Conservation (phyloP, 2,797 vertebrate species). For the Holocentrus rufus region DNA sequence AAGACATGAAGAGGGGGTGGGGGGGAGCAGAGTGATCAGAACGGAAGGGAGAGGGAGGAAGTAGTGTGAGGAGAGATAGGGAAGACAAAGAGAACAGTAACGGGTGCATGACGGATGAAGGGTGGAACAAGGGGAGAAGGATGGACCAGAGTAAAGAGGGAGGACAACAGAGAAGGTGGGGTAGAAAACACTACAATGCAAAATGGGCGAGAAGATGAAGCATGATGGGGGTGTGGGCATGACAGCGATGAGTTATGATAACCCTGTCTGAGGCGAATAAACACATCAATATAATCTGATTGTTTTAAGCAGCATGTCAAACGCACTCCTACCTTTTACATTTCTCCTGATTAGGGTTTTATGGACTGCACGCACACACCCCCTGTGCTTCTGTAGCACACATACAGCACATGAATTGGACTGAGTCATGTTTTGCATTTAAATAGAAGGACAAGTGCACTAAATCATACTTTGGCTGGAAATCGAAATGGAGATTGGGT, state of each 20-base stretch:
- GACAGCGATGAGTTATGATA: slow-evolving; percentile 61
- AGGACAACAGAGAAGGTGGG: slow-evolving; percentile 24
- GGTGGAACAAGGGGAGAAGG: slow-evolving; percentile 52
- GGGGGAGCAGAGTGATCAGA: slow-evolving; percentile 67
- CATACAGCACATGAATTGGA: slow-evolving; percentile 18
- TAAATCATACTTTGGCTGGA: slow-evolving; percentile 47
- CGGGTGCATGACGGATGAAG: slow-evolving; percentile 67
- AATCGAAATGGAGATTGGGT: slow-evolving; percentile 65
- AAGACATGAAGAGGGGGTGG: slow-evolving; percentile 46
- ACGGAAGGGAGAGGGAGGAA: slow-evolving; percentile 54
- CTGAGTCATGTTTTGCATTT: slow-evolving; percentile 61
- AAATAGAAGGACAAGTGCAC: slow-evolving; percentile 56
- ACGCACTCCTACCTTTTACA: slow-evolving; percentile 27
- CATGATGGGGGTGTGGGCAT: slow-evolving; percentile 1
- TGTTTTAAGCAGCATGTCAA: slow-evolving; percentile 51
- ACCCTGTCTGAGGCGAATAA: slow-evolving; percentile 60
- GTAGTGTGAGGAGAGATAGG: slow-evolving; percentile 1
- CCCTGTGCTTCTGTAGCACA: background rate
- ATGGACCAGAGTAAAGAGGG: slow-evolving; percentile 9
- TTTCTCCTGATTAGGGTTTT: slow-evolving; percentile 49
- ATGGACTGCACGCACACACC: background rate
- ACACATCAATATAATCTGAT: slow-evolving; percentile 56
- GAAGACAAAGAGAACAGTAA: slow-evolving; percentile 45
- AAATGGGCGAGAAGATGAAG: slow-evolving; percentile 34
- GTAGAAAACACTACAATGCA: slow-evolving; percentile 19